phyloP scores from a whole-genome alignment of 2,797 vertebrate species.

The Cygnus olor region DNA sequence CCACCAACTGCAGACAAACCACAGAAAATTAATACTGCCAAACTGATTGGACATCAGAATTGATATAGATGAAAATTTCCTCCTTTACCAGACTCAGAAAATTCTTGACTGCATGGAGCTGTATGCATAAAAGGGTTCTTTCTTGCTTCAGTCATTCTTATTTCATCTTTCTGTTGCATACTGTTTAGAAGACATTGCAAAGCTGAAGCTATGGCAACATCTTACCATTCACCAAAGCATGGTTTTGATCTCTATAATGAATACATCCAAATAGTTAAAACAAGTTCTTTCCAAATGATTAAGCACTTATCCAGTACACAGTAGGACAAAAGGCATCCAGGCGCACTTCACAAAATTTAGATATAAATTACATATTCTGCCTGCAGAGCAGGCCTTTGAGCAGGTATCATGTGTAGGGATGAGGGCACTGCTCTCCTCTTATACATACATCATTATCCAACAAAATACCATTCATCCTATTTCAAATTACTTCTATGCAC shows the following conservation, averaged over 20 bases:
- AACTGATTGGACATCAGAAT: neutral
- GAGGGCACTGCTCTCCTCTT: neutral
- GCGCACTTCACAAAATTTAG: neutral
- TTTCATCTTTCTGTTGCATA: neutral
- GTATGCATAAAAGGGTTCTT: neutral
- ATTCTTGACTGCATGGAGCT: neutral
- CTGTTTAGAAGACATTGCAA: neutral
- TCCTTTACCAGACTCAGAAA: neutral
- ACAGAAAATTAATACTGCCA: neutral
- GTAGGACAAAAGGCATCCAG: neutral
- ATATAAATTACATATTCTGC: neutral
- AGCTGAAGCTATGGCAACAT: neutral
- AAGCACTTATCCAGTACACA: neutral
- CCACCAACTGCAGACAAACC: neutral
- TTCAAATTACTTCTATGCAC: slow-evolving; percentile 7
- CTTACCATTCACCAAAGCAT: neutral
- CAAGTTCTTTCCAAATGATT: neutral
- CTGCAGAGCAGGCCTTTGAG: neutral
- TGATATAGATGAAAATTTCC: neutral
- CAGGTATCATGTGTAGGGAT: neutral
- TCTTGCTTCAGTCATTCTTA: neutral
- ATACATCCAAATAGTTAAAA: neutral
- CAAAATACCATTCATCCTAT: slow-evolving; percentile 7
- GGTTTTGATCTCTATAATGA: neutral
- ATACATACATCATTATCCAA: neutral